phyloP scores from a whole-genome alignment of 2,797 vertebrate genomes.

The Urophycis tenuis region DNA sequence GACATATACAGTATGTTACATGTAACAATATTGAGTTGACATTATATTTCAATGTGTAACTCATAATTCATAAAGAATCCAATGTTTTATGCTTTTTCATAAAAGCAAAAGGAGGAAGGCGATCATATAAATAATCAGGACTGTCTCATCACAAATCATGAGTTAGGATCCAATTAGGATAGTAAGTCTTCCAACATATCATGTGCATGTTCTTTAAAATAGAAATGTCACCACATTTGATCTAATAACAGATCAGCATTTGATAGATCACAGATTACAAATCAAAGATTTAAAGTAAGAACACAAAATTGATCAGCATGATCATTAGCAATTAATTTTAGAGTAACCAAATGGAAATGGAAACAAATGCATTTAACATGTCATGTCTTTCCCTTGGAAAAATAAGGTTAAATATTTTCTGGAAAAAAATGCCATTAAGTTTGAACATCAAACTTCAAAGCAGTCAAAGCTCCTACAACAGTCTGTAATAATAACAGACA shows the following conservation, averaged over 20 bases:
- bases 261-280: not conserved
- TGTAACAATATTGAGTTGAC: not conserved
- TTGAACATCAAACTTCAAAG: slow-evolving; percentile 1
- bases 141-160: slow-evolving; percentile 2
- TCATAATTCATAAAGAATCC: not conserved
- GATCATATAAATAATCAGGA: not conserved
- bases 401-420: too few relatives aligned
- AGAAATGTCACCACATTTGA: slow-evolving; percentile 1
- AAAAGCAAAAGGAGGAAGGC: not conserved
- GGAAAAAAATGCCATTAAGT: not conserved
- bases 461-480: not conserved
- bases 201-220: not conserved
- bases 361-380: not conserved
- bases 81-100: not conserved
- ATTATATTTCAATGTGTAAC: not conserved
- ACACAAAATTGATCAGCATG: not conserved
- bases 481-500: not conserved
- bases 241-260: not conserved
- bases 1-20: slow-evolving; percentile 6
- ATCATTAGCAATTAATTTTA: not conserved
- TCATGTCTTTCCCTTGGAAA: not conserved
- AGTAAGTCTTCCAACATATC: not conserved
- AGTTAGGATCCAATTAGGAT: not conserved
- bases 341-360: not conserved
- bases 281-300: not conserved